Base-by-base conservation (phyloP, 2,113 vertebrate species). In the Galeopterus variegatus region DNA sequence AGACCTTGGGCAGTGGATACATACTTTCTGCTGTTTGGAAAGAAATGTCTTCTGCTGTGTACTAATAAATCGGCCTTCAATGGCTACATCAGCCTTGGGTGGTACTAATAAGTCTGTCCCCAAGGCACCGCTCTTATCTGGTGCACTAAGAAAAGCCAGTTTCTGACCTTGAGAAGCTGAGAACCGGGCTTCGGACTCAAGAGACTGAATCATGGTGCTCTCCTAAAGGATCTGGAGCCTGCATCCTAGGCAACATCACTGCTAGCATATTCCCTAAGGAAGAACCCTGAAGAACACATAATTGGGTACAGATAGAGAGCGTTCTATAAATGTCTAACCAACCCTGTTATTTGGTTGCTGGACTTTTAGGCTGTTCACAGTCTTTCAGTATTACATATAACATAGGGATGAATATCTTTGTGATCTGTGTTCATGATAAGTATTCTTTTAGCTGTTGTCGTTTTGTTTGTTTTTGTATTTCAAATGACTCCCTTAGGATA, bases 401-500 rank as follows among this genome's bases (percentile, higher is more conserved):
- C 48, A 85, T 26, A 92, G 65, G 24, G 31, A 62, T 70, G 41
- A 85, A 26, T 1, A 65, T 67, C 56, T 81, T 77, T 93, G 58
- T 88, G 41, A 84, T 52, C 85, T 24, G 18, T 73, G 12, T 73
- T 67, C 31, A 48, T 31, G 21, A 50, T 70, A 17, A 21, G 15
- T 45, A 56, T 77, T 92, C 24, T 77, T 58, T 90, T 80, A 84
- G 72, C 48, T 72, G 13, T 73, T 80, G 50, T 79, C 41, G 41
- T 41, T 41, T 41, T 41, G 41, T 50, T 94, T 90, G 17, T 33
- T 85, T 97, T 95, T 93, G 41, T 45, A 77, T 96, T 91, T 93
- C 67, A 96, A 93, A 21, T 73, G 36, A 65, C 91, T 87, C 23
- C 56, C 11, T 94, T 81, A 92, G 50, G 67, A 60, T n/a, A 73